Percentiles rank a stretch among this genome's conserved stretches.
These are phyloP conservation scores for Tridacna gigas DNA, from an alignment of 2,888 invertebrate genomes.

Conservation along the genomic window DNA sequence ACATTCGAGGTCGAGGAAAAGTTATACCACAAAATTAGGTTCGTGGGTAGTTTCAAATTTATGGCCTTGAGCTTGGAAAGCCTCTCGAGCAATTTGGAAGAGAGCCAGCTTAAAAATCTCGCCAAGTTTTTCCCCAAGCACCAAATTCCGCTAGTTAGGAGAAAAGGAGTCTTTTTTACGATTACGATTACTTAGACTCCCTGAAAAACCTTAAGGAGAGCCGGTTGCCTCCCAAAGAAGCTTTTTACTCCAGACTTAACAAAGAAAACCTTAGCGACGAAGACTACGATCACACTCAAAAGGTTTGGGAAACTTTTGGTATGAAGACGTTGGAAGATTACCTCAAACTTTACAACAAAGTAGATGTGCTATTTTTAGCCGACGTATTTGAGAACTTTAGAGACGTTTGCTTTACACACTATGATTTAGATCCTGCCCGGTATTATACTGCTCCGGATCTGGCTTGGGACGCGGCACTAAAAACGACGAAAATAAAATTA, in stretches of 20 bases:
- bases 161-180: too few species aligned
- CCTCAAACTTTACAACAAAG: background rate
- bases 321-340: background rate
- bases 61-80: background rate
- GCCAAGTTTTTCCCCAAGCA: too few species aligned
- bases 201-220: background rate
- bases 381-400: background rate
- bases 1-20: background rate
- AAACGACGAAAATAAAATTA: conserved; percentile 2
- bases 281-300: background rate
- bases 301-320: background rate
- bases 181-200: background rate
- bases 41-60: background rate
- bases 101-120: background rate
- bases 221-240: background rate
- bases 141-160: too few species aligned
- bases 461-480: background rate
- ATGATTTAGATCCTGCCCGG: background rate
- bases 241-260: background rate
- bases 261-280: background rate
- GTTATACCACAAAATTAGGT: background rate
- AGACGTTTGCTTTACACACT: background rate
- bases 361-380: background rate
- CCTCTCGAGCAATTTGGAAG: background rate
- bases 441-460: background rate